Percentiles rank a stretch among this genome's conserved stretches.
Evolutionary conservation across 2,888 invertebrate genomes (phyloP).

Genomic region (Drosophila subsilvestris): DNA sequence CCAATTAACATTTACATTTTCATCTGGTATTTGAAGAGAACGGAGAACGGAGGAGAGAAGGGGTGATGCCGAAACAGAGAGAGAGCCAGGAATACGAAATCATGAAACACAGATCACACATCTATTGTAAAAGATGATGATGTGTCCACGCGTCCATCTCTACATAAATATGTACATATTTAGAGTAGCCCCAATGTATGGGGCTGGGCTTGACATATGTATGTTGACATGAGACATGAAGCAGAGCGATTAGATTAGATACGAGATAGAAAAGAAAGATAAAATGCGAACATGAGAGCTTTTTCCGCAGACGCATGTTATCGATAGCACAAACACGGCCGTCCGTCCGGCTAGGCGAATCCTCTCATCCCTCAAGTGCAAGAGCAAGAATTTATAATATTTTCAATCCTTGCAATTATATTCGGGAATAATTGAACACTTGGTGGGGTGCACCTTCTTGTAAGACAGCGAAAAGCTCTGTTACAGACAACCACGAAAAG

Average conservation of each 20-base stretch:
- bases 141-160: constrained; percentile 16
- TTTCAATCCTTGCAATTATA: neutral
- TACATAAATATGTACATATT: too few relatives aligned
- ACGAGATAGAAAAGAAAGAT: constrained; percentile 4
- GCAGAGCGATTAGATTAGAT: constrained; percentile 37
- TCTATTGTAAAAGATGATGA: constrained; percentile 8
- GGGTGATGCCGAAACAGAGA: neutral
- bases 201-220: constrained; percentile 14
- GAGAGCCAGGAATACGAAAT: neutral
- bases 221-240: constrained; percentile 24
- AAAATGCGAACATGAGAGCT: constrained; percentile 3
- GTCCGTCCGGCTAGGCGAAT: neutral
- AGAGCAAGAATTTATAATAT: too few relatives aligned
- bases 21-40: constrained; percentile 6
- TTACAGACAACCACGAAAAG: too few relatives aligned
- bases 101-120: neutral
- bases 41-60: neutral
- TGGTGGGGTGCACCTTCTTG: too few relatives aligned
- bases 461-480: too few relatives aligned
- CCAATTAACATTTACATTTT: constrained; percentile 14
- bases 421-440: neutral
- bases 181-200: constrained; percentile 25
- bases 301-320: neutral
- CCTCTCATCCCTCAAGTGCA: too few relatives aligned
- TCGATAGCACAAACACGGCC: neutral